Conservation (phyloP, 2,113 vertebrate genomes). For the Acrocephalus arundinaceus region DNA sequence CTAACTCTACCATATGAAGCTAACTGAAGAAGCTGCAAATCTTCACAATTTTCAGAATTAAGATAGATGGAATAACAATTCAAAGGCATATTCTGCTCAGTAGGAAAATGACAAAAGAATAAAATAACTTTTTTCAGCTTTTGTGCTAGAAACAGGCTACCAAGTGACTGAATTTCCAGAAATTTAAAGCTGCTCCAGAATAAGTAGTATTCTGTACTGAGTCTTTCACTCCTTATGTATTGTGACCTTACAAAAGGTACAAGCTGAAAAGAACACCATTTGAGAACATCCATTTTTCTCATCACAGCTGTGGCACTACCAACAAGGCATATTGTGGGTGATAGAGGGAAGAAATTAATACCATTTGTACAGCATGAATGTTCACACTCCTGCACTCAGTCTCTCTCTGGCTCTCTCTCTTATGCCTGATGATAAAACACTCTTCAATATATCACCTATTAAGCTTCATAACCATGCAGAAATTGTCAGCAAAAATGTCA, state of each 20-base stretch:
- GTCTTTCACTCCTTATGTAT: background rate
- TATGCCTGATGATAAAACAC: slow-evolving; percentile 12
- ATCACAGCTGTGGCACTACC: slow-evolving; percentile 33
- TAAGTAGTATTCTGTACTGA: background rate
- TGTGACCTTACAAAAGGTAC: slow-evolving; percentile 20
- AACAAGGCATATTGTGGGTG: background rate
- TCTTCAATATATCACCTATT: slow-evolving; percentile 42
- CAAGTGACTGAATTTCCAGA: background rate
- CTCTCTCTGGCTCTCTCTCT: background rate
- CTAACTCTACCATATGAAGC: background rate
- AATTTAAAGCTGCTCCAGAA: background rate
- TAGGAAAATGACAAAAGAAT: background rate
- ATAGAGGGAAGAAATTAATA: slow-evolving; percentile 61
- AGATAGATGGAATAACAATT: background rate
- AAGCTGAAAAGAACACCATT: slow-evolving; percentile 44
- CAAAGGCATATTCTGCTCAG: background rate
- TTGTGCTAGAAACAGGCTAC: background rate
- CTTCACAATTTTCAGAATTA: background rate
- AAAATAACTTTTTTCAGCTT: background rate
- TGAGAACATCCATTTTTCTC: slow-evolving; percentile 41
- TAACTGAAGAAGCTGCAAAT: background rate
- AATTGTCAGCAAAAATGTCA: slow-evolving; percentile 48
- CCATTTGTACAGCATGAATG: slow-evolving; percentile 6
- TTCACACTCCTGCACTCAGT: background rate
- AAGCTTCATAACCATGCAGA: slow-evolving; percentile 35